A percentile compares a stretch with the other conserved stretches of the same genome.
These are phyloP conservation scores for Sorex araneus DNA, from an alignment of 2,113 vertebrate genomes.

Conservation along the genomic window DNA sequence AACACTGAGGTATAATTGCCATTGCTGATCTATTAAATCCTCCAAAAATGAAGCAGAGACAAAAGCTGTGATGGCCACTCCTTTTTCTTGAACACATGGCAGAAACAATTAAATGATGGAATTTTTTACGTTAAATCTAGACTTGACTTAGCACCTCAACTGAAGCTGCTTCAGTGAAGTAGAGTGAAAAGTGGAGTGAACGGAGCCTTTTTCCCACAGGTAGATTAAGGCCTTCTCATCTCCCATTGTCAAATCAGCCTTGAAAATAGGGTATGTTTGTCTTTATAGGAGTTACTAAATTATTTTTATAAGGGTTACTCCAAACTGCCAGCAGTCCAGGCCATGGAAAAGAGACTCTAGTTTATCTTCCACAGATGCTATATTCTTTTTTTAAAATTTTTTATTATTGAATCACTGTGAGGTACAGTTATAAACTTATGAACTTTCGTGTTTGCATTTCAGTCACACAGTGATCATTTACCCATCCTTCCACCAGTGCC, in stretches of 20 bases:
- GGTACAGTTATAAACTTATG: too few species aligned
- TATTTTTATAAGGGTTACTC: neutral
- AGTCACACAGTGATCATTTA: too few species aligned
- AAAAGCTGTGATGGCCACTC: neutral
- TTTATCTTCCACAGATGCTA: neutral
- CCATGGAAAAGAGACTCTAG: neutral
- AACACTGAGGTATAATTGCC: neutral
- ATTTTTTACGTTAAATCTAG: slow-evolving; percentile 26
- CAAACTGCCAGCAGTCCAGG: neutral
- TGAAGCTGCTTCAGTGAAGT: neutral
- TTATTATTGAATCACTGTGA: too few species aligned
- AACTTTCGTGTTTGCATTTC: too few species aligned
- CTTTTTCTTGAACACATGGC: neutral
- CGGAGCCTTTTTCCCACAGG: neutral
- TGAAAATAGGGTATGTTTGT: slow-evolving; percentile 11
- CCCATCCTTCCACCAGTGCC: too few species aligned
- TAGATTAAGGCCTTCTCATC: neutral
- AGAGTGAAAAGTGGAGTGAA: neutral
- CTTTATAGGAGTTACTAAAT: neutral
- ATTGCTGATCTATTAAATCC: neutral
- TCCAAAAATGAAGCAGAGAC: slow-evolving; percentile 26
- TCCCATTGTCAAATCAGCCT: neutral
- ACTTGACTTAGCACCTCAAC: neutral
- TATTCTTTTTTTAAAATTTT: too few species aligned
- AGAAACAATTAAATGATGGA: slow-evolving; percentile 33